Evolutionary conservation across 2,797 vertebrate genomes (phyloP).

Genomic region (Morus bassanus): DNA sequence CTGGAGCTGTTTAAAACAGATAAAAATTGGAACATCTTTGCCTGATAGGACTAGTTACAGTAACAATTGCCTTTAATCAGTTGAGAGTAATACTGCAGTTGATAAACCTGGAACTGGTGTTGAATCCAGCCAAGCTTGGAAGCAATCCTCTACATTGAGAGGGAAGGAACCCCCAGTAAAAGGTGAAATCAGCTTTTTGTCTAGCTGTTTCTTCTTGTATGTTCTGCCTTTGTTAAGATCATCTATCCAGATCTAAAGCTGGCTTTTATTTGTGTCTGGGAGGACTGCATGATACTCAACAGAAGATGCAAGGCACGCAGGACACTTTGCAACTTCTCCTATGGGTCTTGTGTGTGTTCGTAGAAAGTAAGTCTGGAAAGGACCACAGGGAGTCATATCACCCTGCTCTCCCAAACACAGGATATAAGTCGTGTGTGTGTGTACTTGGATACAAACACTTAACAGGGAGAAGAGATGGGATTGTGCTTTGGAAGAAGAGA

Average conservation of each 20-base stretch:
- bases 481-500: neutral
- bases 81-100: neutral
- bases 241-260: neutral
- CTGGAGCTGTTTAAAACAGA: conserved; percentile 14
- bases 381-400: neutral
- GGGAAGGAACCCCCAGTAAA: neutral
- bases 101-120: neutral
- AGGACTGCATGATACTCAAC: neutral
- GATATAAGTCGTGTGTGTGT: neutral
- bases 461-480: neutral
- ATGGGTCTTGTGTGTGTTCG: fast-evolving
- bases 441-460: neutral
- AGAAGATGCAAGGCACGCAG: neutral
- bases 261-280: neutral
- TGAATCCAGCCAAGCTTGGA: neutral
- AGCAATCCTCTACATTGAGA: neutral
- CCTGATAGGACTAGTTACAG: neutral
- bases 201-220: neutral
- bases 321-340: neutral
- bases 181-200: neutral
- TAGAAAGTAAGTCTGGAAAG: neutral
- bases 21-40: neutral
- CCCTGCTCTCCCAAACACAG: neutral
- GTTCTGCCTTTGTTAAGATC: neutral
- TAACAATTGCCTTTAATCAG: neutral